phyloP scores from a whole-genome alignment of 2,797 vertebrate genomes.

The Muscicapa comitata region DNA sequence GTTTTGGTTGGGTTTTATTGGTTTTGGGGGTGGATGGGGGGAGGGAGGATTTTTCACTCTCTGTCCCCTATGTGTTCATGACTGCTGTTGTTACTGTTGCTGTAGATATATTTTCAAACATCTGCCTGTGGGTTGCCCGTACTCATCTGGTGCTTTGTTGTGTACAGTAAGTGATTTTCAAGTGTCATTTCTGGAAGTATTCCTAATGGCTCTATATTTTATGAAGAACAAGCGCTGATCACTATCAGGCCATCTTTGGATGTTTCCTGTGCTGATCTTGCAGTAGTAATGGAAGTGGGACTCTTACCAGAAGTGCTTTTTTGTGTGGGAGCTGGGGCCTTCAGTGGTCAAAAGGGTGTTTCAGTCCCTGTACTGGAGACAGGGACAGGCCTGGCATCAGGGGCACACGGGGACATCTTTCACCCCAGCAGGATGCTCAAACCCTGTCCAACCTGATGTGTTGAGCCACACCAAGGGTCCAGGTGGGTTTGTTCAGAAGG shows the following conservation, averaged over 20 bases:
- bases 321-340: not conserved
- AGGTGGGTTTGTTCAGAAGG: not conserved
- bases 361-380: not conserved
- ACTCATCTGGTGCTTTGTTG: not conserved
- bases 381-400: not conserved
- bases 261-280: not conserved
- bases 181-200: not conserved
- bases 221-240: not conserved
- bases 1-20: not conserved
- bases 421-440: no score
- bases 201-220: not conserved
- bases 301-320: not conserved
- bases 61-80: not conserved
- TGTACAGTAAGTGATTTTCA: not conserved
- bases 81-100: not conserved
- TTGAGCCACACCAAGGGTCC: not conserved
- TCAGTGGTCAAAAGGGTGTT: not conserved
- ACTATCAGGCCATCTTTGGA: not conserved
- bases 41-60: not conserved
- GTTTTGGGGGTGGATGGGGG: rapidly evolving
- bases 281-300: not conserved
- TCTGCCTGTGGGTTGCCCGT: not conserved
- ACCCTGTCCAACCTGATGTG: rapidly evolving
- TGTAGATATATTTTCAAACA: not conserved
- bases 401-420: not conserved